Evolutionary conservation across 2,113 vertebrate genomes (phyloP).

Genomic region (Hippocampus zosterae): DNA sequence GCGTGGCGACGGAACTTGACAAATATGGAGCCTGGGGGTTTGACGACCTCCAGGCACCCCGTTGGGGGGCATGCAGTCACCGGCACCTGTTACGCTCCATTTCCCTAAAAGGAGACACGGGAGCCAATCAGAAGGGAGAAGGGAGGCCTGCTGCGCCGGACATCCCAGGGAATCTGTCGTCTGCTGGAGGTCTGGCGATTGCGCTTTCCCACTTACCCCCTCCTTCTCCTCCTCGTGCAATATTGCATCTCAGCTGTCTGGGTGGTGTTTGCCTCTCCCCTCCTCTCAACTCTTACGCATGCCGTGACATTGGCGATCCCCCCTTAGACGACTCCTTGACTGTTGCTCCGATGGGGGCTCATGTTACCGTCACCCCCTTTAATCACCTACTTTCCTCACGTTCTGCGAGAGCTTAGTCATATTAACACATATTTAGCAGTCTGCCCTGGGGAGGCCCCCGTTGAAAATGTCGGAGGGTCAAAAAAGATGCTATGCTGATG

Average conservation of each 20-base stretch:
- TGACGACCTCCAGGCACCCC: slow-evolving; percentile 19
- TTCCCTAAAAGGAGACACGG: slow-evolving; percentile 77
- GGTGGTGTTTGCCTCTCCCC: slow-evolving; percentile 41
- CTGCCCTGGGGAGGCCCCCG: not conserved
- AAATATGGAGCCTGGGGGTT: slow-evolving; percentile 62
- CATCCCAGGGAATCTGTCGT: slow-evolving; percentile 45
- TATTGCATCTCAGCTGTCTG: slow-evolving; percentile 67
- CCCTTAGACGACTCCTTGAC: slow-evolving; percentile 47
- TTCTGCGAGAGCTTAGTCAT: slow-evolving; percentile 41
- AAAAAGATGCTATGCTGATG: slow-evolving; percentile 9
- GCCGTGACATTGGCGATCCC: slow-evolving; percentile 30
- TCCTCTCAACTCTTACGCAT: slow-evolving; percentile 32
- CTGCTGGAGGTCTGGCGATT: slow-evolving; percentile 50
- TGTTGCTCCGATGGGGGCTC: slow-evolving; percentile 30
- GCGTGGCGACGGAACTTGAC: slow-evolving; percentile 44
- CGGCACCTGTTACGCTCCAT: slow-evolving; percentile 68
- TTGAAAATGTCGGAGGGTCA: not conserved
- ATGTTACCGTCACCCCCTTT: slow-evolving; percentile 30
- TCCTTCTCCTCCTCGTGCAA: slow-evolving; percentile 14
- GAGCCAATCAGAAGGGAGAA: slow-evolving; percentile 70
- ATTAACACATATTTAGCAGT: slow-evolving; percentile 41
- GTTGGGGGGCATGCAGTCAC: slow-evolving; percentile 30
- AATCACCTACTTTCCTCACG: slow-evolving; percentile 22
- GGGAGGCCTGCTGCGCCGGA: slow-evolving; percentile 34
- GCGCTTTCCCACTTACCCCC: not conserved